phyloP scores from a whole-genome alignment of 1,140 invertebrate genomes.

The Tribolium castaneum region DNA sequence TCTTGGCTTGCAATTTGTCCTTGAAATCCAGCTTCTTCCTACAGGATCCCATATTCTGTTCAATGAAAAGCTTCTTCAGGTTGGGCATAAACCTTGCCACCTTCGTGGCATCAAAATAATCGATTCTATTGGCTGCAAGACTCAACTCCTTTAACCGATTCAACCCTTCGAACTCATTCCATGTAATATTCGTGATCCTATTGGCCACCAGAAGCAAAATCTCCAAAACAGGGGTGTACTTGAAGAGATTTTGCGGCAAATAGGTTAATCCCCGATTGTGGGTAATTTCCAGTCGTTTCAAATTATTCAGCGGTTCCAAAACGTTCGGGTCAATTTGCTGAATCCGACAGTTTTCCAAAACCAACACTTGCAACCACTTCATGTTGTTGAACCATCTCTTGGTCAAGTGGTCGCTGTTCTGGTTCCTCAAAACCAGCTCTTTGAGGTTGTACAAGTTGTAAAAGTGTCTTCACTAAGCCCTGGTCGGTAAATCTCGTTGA shows the following conservation, averaged over 20 bases:
- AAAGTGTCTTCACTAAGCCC: neutral
- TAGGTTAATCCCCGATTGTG: neutral
- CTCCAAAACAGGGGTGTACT: neutral
- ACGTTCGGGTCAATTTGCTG: neutral
- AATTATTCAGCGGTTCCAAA: neutral
- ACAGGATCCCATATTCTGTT: neutral
- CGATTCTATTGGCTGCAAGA: neutral
- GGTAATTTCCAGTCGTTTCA: neutral
- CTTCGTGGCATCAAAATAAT: neutral
- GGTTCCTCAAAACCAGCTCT: neutral
- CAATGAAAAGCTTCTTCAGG: neutral
- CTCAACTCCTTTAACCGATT: neutral
- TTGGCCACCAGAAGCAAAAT: neutral
- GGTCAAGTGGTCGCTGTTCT: neutral
- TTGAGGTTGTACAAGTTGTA: neutral
- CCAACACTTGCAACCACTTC: neutral
- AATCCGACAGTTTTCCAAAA: neutral
- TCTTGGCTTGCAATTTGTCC: neutral
- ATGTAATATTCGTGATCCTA: neutral
- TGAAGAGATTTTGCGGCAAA: neutral
- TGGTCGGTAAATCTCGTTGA: neutral
- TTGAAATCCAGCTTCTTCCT: neutral
- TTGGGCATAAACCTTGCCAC: neutral
- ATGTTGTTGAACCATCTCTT: neutral
- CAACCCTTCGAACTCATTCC: constrained; percentile 10